phyloP scores from a whole-genome alignment of 2,888 invertebrate genomes.

The Dascillus cervinus region DNA sequence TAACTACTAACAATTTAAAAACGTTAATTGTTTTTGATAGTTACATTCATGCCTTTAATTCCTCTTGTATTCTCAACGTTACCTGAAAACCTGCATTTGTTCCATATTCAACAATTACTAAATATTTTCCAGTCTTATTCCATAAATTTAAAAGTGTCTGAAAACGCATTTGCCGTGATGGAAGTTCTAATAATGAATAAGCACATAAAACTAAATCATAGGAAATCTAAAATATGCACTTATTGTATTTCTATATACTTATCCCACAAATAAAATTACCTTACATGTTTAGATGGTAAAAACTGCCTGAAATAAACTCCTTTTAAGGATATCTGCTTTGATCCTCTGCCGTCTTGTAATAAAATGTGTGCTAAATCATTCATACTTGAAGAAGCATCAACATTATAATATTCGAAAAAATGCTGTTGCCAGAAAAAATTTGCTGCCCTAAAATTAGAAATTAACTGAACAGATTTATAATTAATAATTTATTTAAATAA shows the following conservation, averaged over 20 bases:
- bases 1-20: too few species aligned
- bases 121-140: conserved; percentile 75
- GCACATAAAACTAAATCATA: conserved; percentile 79
- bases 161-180: conserved; percentile 55
- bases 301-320: conserved; percentile 73
- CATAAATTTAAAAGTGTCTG: conserved; percentile 71
- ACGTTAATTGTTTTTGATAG: too few species aligned
- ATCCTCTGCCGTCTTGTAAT: conserved; percentile 57
- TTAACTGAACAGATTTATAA: neutral
- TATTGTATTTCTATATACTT: conserved; percentile 6
- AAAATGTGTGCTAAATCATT: conserved; percentile 71
- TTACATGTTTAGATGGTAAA: conserved; percentile 58
- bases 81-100: conserved; percentile 72
- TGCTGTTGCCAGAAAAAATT: conserved; percentile 61
- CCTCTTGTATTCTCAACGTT: too few species aligned
- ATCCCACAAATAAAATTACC: conserved; percentile 13
- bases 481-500: conserved; percentile 2
- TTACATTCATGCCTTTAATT: too few species aligned
- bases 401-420: conserved; percentile 76
- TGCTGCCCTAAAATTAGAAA: conserved; percentile 48
- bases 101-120: conserved; percentile 81
- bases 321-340: conserved; percentile 50
- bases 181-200: conserved; percentile 74
- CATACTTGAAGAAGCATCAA: conserved; percentile 77
- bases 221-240: conserved; percentile 44